Percentiles rank a stretch among this genome's conserved stretches.
Evolutionary conservation across 2,888 invertebrate genomes (phyloP).

Genomic region (Stenchaetothrips biformis): DNA sequence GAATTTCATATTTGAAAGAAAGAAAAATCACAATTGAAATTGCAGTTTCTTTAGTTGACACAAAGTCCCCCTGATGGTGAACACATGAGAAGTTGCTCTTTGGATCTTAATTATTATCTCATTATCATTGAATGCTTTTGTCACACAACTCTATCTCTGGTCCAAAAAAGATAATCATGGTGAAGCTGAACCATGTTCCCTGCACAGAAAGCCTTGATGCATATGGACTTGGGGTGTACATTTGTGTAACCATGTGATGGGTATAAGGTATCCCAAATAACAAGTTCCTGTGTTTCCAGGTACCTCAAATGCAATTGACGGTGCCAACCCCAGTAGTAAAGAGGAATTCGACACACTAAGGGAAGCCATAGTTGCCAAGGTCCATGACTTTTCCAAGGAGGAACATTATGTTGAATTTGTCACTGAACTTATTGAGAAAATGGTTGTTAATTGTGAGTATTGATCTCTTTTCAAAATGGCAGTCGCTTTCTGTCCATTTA

Average conservation of each 20-base stretch:
- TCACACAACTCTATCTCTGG: background rate
- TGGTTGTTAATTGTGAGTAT: constrained; percentile 31
- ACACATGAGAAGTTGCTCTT: too few relatives aligned
- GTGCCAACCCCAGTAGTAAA: constrained; percentile 12
- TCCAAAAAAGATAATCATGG: too few relatives aligned
- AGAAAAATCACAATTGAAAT: background rate
- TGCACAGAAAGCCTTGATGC: too few relatives aligned
- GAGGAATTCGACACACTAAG: constrained; percentile 1
- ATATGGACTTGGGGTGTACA: too few relatives aligned
- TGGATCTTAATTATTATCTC: too few relatives aligned
- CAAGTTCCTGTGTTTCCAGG: too few relatives aligned
- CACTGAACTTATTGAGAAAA: constrained; percentile 25
- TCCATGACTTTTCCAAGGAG: background rate
- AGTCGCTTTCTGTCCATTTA: background rate
- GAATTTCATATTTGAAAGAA: background rate
- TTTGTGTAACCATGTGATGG: too few relatives aligned
- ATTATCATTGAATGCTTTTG: background rate
- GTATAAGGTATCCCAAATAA: too few relatives aligned
- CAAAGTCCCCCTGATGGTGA: background rate
- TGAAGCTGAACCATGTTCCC: too few relatives aligned
- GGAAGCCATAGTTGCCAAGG: background rate
- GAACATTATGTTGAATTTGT: constrained; percentile 25
- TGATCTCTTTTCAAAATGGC: constrained; percentile 36
- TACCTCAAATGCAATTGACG: background rate
- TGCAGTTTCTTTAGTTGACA: background rate